Conservation (phyloP, 2,888 invertebrate species). For the Scaptomyza caliginosa region DNA sequence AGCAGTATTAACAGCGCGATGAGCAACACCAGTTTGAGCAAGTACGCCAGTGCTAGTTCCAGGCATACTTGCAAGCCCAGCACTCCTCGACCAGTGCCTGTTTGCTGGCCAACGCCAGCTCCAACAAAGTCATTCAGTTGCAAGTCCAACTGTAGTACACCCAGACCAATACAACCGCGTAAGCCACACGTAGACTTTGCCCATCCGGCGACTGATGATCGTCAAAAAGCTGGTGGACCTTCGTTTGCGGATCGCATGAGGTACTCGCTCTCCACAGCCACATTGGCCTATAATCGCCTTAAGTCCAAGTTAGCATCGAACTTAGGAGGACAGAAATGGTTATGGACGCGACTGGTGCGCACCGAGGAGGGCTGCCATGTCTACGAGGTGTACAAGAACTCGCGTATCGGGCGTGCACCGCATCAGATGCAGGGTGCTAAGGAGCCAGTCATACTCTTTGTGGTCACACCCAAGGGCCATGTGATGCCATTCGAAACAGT, state of each 20-base stretch:
- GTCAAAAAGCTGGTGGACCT: not conserved
- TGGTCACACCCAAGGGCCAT: slow-evolving; percentile 69
- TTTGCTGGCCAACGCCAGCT: not conserved
- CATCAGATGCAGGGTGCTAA: slow-evolving; percentile 23
- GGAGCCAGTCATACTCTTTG: slow-evolving; percentile 64
- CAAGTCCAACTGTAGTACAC: slow-evolving; percentile 6
- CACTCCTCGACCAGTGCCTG: not conserved
- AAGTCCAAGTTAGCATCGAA: slow-evolving; percentile 35
- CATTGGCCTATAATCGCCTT: slow-evolving; percentile 62
- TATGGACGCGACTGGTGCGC: slow-evolving; percentile 71
- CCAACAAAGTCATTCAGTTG: not conserved
- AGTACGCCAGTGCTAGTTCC: slow-evolving; percentile 12
- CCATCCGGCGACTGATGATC: slow-evolving; percentile 36
- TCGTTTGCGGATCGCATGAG: slow-evolving; percentile 32
- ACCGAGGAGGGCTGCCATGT: slow-evolving; percentile 64
- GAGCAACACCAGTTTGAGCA: slow-evolving; percentile 16
- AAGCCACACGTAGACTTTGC: slow-evolving; percentile 58
- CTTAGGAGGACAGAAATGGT: slow-evolving; percentile 39
- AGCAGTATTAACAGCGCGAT: not conserved
- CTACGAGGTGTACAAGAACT: slow-evolving; percentile 75
- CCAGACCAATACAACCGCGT: slow-evolving; percentile 18
- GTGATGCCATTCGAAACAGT: slow-evolving; percentile 77
- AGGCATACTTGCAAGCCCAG: not conserved
- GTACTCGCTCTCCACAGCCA: slow-evolving; percentile 63
- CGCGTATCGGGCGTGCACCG: slow-evolving; percentile 14